phyloP scores from a whole-genome alignment of 53 echinoderm and acorn worm genomes.

The Arbacia lixula region DNA sequence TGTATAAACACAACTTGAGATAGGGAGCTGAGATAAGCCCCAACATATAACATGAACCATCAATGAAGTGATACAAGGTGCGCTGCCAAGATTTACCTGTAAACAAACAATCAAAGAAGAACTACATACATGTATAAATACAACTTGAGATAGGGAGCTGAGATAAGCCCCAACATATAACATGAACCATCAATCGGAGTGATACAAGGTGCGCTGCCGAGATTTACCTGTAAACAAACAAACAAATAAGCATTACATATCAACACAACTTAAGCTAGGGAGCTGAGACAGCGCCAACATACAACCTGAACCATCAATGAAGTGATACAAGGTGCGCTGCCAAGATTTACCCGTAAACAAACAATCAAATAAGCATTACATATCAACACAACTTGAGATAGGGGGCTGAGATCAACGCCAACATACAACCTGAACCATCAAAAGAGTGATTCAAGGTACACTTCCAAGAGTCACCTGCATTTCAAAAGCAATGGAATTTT shows the following conservation, averaged over 20 bases:
- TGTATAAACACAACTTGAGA: neutral
- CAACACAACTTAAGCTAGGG: too few species aligned
- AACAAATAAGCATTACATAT: too few species aligned
- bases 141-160: too few species aligned
- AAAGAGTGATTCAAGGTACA: slow-evolving; percentile 68
- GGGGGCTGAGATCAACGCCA: slow-evolving; percentile 52
- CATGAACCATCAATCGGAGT: too few species aligned
- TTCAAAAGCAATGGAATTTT: too few species aligned
- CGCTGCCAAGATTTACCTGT: slow-evolving; percentile 39
- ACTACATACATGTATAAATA: too few species aligned
- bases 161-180: too few species aligned
- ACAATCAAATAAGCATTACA: too few species aligned
- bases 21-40: slow-evolving; percentile 47
- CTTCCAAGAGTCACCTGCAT: slow-evolving; percentile 23
- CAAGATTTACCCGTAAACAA: too few species aligned
- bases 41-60: slow-evolving; percentile 46
- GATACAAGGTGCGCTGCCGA: too few species aligned
- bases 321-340: slow-evolving; percentile 68
- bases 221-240: too few species aligned
- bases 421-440: slow-evolving; percentile 46
- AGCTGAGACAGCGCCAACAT: slow-evolving; percentile 49
- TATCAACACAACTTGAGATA: neutral
- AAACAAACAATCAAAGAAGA: neutral
- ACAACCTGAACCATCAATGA: slow-evolving; percentile 59
- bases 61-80: slow-evolving; percentile 69